Evolutionary conservation across 2,797 vertebrate species (phyloP).

Genomic region (Poecilia gillii): DNA sequence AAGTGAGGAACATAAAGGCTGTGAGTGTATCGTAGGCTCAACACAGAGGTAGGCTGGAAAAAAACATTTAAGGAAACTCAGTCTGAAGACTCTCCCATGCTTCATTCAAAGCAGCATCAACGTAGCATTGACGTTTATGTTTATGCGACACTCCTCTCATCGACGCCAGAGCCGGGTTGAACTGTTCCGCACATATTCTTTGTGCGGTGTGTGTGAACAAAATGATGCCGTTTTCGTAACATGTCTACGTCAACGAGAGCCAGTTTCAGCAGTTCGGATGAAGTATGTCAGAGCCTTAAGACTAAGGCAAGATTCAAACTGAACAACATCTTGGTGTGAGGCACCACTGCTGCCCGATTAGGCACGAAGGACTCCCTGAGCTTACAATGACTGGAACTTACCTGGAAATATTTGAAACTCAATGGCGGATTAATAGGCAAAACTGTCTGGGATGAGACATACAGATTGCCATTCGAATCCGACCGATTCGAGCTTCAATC

Average conservation of each 20-base stretch:
- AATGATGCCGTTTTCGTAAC: too few relatives aligned
- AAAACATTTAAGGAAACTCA: background rate
- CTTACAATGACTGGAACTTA: background rate
- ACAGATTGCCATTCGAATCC: conserved; percentile 52
- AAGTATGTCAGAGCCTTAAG: background rate
- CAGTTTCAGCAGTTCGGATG: too few relatives aligned
- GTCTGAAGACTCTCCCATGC: background rate
- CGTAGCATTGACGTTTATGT: background rate
- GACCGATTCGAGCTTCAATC: conserved; percentile 57
- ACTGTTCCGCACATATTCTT: too few relatives aligned
- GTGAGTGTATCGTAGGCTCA: background rate
- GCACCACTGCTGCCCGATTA: background rate
- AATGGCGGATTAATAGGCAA: background rate
- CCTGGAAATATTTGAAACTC: background rate
- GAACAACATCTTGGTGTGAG: background rate
- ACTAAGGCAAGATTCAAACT: background rate
- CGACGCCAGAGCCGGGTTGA: too few relatives aligned
- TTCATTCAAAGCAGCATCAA: background rate
- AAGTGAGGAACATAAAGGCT: background rate
- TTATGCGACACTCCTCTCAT: background rate
- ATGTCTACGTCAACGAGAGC: too few relatives aligned
- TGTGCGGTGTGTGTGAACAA: too few relatives aligned
- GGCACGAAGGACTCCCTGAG: background rate
- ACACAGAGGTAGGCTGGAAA: background rate
- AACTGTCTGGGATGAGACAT: conserved; percentile 24